phyloP scores from a whole-genome alignment of 2,113 vertebrate species.

The Spilogale gracilis region DNA sequence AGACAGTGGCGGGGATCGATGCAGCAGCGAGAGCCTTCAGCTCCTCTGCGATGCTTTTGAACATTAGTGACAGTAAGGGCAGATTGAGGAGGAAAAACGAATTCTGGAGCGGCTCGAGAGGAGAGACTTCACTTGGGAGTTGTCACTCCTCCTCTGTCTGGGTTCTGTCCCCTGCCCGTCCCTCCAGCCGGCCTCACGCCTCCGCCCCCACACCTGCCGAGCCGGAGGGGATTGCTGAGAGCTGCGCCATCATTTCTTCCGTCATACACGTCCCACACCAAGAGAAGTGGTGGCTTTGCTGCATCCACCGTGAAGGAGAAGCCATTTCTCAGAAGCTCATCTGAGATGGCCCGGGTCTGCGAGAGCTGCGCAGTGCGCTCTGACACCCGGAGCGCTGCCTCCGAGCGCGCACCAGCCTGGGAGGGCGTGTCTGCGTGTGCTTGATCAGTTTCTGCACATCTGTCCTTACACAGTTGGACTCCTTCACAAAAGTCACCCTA shows the following conservation, averaged over 20 bases:
- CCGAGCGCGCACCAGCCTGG: not conserved
- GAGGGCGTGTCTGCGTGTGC: not conserved
- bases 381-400: not conserved
- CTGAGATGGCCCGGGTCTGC: accelerated
- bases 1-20: conserved; percentile 5
- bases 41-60: not conserved
- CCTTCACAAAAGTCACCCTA: conserved; percentile 82
- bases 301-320: accelerated
- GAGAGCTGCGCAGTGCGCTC: accelerated
- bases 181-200: too few relatives aligned
- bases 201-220: too few relatives aligned
- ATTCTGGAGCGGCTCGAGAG: not conserved
- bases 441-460: conserved; percentile 76
- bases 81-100: not conserved
- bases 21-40: conserved; percentile 26
- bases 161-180: not conserved
- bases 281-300: accelerated
- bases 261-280: not conserved
- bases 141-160: accelerated
- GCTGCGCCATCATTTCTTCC: accelerated
- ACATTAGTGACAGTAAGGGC: not conserved
- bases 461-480: conserved; percentile 81
- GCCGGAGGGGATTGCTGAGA: not conserved
- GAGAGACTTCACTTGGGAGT: too few relatives aligned
- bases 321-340: accelerated